Conservation (phyloP, 2,888 invertebrate species). For the Leucophenga maculata region DNA sequence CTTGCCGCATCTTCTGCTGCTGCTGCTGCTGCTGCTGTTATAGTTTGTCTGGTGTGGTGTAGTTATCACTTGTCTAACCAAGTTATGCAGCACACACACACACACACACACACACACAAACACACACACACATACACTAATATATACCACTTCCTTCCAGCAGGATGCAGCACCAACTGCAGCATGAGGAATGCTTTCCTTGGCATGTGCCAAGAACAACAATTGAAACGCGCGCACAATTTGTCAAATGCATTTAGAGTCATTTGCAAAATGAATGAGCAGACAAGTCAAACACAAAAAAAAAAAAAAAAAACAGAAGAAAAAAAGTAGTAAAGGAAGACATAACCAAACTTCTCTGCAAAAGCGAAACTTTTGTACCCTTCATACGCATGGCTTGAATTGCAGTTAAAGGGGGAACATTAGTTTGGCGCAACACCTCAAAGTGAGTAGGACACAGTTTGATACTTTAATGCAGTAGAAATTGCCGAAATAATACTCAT, state of each 20-base stretch:
- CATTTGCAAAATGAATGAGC: conserved; percentile 58
- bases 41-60: conserved; percentile 17
- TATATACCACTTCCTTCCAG: not conserved
- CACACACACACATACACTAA: not conserved
- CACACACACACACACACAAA: conserved; percentile 1
- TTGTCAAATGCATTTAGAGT: conserved; percentile 64
- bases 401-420: too few relatives aligned
- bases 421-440: too few relatives aligned
- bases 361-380: not conserved
- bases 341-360: not conserved
- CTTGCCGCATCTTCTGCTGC: not conserved
- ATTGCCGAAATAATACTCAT: too few relatives aligned
- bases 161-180: not conserved
- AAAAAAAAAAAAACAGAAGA: not conserved
- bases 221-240: conserved; percentile 40
- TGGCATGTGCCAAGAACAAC: not conserved
- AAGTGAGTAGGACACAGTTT: too few relatives aligned
- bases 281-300: not conserved
- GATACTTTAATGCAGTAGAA: too few relatives aligned
- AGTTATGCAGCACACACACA: not conserved
- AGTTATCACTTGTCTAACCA: conserved; percentile 9
- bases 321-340: not conserved
- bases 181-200: too few relatives aligned
- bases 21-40: not conserved
- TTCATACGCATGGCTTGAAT: too few relatives aligned